Evolutionary conservation across 2,797 vertebrate genomes (phyloP), one percentile per base, ranked within the genome.

Genomic region (Sparidentex hasta): DNA sequence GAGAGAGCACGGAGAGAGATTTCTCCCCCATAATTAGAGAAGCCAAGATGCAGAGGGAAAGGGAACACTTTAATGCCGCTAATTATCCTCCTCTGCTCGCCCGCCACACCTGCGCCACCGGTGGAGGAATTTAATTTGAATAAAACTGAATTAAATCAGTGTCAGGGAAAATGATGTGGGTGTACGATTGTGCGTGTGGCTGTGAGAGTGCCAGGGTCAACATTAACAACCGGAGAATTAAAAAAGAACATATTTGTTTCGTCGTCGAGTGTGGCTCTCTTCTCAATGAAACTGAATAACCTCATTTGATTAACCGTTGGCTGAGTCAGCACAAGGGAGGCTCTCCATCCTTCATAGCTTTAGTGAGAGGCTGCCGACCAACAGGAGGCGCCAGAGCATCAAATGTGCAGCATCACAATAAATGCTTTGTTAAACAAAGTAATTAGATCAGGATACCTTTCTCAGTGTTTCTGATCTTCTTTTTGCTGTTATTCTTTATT

Each of bases 91-190:
- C 76, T 65, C 54, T 41, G 38, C 50, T 77, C 25, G 8, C 59
- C 65, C 46, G 11, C 38, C 78, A 74, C 84, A 84, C 73, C 81
- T 78, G 78, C 44, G 18, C 73, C 4, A 18, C 55, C 23, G 17
- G 27, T 72, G 65, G 59, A 70, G 81, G 43, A 78, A 85, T 90
- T 92, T 90, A 65, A 91, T 93, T 90, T 92, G 85, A 92, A 92
- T 93, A 81, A 92, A 90, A 88, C 69, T 64, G 38, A 90, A 92
- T 93, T 90, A 83, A 90, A 93, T 92, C 83, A 88, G 81, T 5
- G 2, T 66, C 65, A 54, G 52, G 59, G 64, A 69, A 43, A 56
- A 23, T 11, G 18, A 23, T 57, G 59, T 70, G 25, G 47, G 17
- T 65, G 50, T 38, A 11, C 2, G 8, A 38, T 9, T 38, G 8